Base-by-base conservation (phyloP, 2,113 vertebrate genomes). In the Talpa occidentalis region DNA sequence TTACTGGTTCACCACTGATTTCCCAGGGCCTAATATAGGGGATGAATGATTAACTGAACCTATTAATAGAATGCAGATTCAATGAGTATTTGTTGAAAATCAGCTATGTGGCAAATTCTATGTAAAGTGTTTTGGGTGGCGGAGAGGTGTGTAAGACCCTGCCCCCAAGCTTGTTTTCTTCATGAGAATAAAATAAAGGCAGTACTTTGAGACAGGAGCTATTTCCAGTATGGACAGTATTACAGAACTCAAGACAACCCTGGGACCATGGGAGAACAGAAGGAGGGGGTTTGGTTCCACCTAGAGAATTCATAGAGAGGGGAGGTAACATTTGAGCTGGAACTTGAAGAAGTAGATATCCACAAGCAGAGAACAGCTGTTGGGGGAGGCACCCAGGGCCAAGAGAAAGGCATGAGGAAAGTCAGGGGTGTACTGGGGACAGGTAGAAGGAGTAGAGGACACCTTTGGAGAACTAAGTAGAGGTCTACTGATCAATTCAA, bases 51-150 rank as follows among this genome's bases (percentile, higher is more conserved):
- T 94, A 47, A 86, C 35, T 60, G 6, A 87, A 44, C 83, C 79
- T 42, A 84, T 84, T 80, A 70, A 44, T 94, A 7, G 81, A 93
- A 81, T 84, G 83, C 11, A 92, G 56, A 82, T 84, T 77, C 42
- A 72, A 9, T 90, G 77, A 87, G 28, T 59, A 88, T 47, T 92
- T 26, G 7, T 14, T 74, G 30, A 84, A 96, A 96, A 93, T 3
- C 30, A 89, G 12, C 35, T 47, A 93, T 91, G 16, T 62, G 22
- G 21, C 42, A 60, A 93, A 89, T 59, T 40, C 11, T 78, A 37
- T 92, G 17, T 24, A 42, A 76, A 35, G 2, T 40, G 30, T 82
- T 77, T 78, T 67, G 47, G 62, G 70, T 47, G 22, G 62, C 15
- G 14, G 26, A n/a, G 35, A 5, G 1, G 2, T 78, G 26, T 10